phyloP scores from a whole-genome alignment of 2,797 vertebrate species.

The Alfaro cultratus region DNA sequence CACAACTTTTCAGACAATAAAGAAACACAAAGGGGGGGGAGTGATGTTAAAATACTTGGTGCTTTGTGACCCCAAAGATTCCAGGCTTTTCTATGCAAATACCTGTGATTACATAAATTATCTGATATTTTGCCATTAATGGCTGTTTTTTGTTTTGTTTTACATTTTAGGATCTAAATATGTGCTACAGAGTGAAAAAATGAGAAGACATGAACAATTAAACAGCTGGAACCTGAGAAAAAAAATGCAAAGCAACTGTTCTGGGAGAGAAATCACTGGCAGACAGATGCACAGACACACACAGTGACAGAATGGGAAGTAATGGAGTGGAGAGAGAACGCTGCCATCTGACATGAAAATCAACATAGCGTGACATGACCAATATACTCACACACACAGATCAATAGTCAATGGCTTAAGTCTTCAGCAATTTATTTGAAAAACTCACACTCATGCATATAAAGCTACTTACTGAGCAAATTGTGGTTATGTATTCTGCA shows the following conservation, averaged over 20 bases:
- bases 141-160: conserved; percentile 27
- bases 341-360: conserved; percentile 75
- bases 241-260: conserved; percentile 39
- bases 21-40: neutral
- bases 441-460: conserved; percentile 14
- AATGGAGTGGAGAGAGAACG: conserved; percentile 73
- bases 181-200: conserved; percentile 18
- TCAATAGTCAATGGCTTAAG: conserved; percentile 63
- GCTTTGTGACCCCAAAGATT: neutral
- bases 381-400: conserved; percentile 57
- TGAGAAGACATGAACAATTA: conserved; percentile 58
- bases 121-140: conserved; percentile 30
- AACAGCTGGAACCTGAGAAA: conserved; percentile 55
- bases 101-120: conserved; percentile 11
- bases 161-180: neutral
- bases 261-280: conserved; percentile 47
- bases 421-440: conserved; percentile 39
- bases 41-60: neutral
- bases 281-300: conserved; percentile 34
- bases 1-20: neutral
- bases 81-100: neutral
- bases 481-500: conserved; percentile 16
- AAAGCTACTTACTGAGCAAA: conserved; percentile 1
- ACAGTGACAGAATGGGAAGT: conserved; percentile 64
- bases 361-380: conserved; percentile 72